Evolutionary conservation across 2,113 vertebrate genomes (phyloP).

Genomic region (Brevimyrus niger): DNA sequence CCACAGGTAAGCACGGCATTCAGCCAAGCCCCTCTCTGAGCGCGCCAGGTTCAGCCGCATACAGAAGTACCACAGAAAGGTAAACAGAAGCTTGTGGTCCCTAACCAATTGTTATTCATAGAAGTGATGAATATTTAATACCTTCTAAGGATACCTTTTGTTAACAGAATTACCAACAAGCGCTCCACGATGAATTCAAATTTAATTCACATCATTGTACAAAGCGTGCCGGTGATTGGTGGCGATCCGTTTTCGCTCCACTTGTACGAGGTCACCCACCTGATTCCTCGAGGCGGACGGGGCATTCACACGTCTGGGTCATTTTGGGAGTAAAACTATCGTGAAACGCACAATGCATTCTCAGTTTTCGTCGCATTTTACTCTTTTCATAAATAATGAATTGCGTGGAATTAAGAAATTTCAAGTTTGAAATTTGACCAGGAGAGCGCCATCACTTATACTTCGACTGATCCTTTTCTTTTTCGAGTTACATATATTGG

Average conservation of each 20-base stretch:
- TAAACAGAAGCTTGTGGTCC: slow-evolving; percentile 36
- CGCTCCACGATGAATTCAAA: slow-evolving; percentile 59
- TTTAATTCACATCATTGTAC: slow-evolving; percentile 33
- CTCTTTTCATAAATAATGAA: background rate
- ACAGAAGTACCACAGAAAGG: slow-evolving; percentile 24
- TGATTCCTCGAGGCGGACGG: background rate
- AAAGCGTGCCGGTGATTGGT: background rate
- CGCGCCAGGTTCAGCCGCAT: background rate
- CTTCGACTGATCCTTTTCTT: background rate
- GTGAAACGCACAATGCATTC: background rate
- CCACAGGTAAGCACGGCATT: background rate
- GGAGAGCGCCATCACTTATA: background rate
- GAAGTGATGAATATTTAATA: slow-evolving; percentile 57
- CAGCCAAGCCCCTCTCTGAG: background rate
- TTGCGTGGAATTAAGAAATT: background rate
- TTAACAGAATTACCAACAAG: slow-evolving; percentile 71
- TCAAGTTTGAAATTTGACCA: background rate
- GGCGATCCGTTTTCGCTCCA: slow-evolving; percentile 10
- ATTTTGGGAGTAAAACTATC: background rate
- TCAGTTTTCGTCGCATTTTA: background rate
- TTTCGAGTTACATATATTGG: background rate
- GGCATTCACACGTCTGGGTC: background rate
- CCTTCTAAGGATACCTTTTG: slow-evolving; percentile 63
- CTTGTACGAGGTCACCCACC: background rate
- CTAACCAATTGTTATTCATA: slow-evolving; percentile 30